Conservation (phyloP, 2,888 invertebrate genomes). For the Oeneis ivallda region DNA sequence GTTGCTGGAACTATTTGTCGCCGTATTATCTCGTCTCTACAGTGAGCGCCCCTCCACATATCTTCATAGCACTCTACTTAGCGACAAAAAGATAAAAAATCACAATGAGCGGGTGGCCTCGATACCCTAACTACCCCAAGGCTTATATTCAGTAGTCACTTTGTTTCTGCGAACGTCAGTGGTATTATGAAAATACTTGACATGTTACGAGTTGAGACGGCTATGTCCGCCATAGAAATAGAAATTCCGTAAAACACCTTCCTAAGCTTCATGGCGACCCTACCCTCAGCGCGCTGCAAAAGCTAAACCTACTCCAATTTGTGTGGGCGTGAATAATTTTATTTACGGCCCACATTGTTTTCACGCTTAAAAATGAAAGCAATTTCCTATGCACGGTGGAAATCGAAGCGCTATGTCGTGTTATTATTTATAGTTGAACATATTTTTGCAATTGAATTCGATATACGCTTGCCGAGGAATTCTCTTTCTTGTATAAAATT, state of each 20-base stretch:
- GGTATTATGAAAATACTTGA: no score
- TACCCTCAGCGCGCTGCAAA: constrained; percentile 31
- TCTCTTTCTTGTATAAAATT: not conserved
- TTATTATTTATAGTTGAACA: constrained; percentile 38
- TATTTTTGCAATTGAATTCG: constrained; percentile 34
- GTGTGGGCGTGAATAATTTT: constrained; percentile 47
- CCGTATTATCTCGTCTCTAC: no score
- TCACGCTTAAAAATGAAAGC: constrained; percentile 55
- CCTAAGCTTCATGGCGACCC: constrained; percentile 3
- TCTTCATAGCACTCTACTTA: no score
- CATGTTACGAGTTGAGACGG: no score
- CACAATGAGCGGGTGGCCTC: no score
- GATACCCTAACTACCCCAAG: no score
- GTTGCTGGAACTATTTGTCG: no score
- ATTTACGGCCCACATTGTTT: constrained; percentile 51
- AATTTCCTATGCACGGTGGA: constrained; percentile 54
- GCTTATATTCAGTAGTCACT: no score
- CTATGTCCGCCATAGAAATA: not conserved
- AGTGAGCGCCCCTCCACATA: no score
- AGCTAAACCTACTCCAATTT: constrained; percentile 40
- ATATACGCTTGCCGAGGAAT: constrained; percentile 9
- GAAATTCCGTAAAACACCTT: not conserved
- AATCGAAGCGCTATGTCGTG: constrained; percentile 44
- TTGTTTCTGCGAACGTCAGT: no score
- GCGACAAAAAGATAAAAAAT: no score